Conservation (phyloP, 2,797 vertebrate genomes). For the Rhinophrynus dorsalis region DNA sequence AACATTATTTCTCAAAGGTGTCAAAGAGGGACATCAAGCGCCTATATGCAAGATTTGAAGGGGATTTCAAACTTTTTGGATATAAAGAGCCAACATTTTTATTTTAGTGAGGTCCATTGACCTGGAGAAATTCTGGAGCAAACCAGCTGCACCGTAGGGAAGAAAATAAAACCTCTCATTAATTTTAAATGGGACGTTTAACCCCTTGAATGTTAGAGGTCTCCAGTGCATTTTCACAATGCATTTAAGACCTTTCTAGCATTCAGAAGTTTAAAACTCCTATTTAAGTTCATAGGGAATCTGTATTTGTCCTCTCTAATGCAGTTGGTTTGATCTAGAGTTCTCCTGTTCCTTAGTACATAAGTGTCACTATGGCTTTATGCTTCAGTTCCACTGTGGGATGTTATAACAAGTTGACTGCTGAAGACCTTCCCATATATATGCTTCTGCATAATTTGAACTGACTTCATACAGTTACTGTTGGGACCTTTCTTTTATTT, state of each 20-base stretch:
- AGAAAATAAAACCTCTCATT: too few relatives aligned
- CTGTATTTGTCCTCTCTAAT: too few relatives aligned
- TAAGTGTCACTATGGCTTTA: background rate
- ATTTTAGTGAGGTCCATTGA: conserved; percentile 74
- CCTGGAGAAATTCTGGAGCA: too few relatives aligned
- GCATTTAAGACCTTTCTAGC: too few relatives aligned
- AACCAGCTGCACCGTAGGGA: too few relatives aligned
- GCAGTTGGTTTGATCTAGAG: too few relatives aligned
- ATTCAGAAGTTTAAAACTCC: too few relatives aligned
- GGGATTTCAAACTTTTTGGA: conserved; percentile 92
- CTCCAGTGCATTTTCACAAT: too few relatives aligned
- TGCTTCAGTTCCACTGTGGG: background rate
- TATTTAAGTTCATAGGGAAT: too few relatives aligned
- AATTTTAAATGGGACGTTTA: too few relatives aligned
- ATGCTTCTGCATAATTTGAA: background rate
- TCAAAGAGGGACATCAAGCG: conserved; percentile 85
- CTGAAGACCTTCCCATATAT: background rate
- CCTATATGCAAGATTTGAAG: conserved; percentile 84
- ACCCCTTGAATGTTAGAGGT: too few relatives aligned
- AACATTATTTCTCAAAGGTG: conserved; percentile 87
- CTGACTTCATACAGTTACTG: background rate
- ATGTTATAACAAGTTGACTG: background rate
- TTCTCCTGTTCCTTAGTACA: too few relatives aligned
- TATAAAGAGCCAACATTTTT: conserved; percentile 89
- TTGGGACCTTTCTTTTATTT: background rate